Percentiles rank a stretch among this genome's conserved stretches.
These are phyloP conservation scores for Stenopsyche tienmushanensis DNA, from an alignment of 1,140 invertebrate genomes.

Conservation along the genomic window DNA sequence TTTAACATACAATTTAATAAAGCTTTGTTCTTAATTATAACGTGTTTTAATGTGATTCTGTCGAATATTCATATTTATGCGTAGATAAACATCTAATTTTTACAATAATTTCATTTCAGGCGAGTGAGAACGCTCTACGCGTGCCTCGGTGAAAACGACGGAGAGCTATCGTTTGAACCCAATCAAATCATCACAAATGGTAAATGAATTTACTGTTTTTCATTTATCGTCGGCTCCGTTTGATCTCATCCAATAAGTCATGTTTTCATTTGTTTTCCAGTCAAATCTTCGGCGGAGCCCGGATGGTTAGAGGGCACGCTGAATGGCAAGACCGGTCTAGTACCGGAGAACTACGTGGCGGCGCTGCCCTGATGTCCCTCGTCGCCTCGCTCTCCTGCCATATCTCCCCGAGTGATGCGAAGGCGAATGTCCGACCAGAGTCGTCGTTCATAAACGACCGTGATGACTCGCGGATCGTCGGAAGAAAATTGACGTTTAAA, in stretches of 20 bases:
- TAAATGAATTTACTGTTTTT: conserved; percentile 54
- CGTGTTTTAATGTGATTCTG: too few species aligned
- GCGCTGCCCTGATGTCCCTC: conserved; percentile 63
- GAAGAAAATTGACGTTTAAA: too few species aligned
- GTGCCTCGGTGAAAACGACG: conserved; percentile 93
- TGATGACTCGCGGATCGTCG: too few species aligned
- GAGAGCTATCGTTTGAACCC: conserved; percentile 96
- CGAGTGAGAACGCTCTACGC: conserved; percentile 91
- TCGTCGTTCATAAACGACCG: not conserved
- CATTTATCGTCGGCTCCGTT: too few species aligned
- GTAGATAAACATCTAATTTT: too few species aligned
- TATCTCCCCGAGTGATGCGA: not conserved
- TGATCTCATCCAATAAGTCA: too few species aligned
- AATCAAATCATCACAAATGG: conserved; percentile 98
- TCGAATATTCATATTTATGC: too few species aligned
- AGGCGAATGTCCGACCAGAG: not conserved
- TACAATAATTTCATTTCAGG: conserved; percentile 57
- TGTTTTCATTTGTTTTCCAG: conserved; percentile 57
- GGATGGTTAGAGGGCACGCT: conserved; percentile 95
- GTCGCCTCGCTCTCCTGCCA: conserved; percentile 4
- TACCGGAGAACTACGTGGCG: conserved; percentile 98
- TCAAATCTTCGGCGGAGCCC: conserved; percentile 86
- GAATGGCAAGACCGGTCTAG: conserved; percentile 89
- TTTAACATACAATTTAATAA: too few species aligned
- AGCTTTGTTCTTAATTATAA: too few species aligned